Evolutionary conservation across 2,113 vertebrate species (phyloP).

Genomic region (Coryphaenoides rupestris): DNA sequence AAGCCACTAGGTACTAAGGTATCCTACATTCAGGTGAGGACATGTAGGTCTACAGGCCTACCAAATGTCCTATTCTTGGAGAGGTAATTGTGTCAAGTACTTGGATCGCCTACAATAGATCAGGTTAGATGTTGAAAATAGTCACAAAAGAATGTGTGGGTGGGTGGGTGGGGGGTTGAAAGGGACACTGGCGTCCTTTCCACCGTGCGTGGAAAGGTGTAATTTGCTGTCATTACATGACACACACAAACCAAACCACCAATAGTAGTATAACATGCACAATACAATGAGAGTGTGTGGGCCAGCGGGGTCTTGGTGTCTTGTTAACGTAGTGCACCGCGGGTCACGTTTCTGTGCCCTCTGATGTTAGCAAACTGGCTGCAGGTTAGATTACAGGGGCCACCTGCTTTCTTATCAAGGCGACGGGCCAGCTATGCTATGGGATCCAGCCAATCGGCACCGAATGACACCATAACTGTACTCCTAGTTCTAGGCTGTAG

Average conservation of each 20-base stretch:
- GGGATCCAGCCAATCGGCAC: slow-evolving; percentile 26
- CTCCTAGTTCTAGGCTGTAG: neutral
- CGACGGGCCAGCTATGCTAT: slow-evolving; percentile 17
- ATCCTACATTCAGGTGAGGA: slow-evolving; percentile 16
- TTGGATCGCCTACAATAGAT: no score
- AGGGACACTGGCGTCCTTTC: slow-evolving; percentile 8
- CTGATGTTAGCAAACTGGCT: slow-evolving; percentile 30
- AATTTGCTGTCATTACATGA: no score
- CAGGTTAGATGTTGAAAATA: no score
- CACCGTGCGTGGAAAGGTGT: neutral
- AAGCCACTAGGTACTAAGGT: neutral
- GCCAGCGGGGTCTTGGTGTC: slow-evolving; percentile 45
- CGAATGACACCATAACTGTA: slow-evolving; percentile 14
- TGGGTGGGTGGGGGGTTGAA: neutral
- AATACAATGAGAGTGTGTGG: slow-evolving; percentile 48
- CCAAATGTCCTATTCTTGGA: no score
- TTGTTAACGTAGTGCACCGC: slow-evolving; percentile 41
- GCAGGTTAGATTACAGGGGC: slow-evolving; percentile 24
- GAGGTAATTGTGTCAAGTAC: no score
- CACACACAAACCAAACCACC: slow-evolving; percentile 38
- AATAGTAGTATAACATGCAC: slow-evolving; percentile 25
- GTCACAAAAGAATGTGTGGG: no score
- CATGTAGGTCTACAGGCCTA: no score
- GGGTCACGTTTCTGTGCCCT: slow-evolving; percentile 49
- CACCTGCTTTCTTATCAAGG: slow-evolving; percentile 42